Percentiles rank a stretch among this genome's conserved stretches.
Conservation (phyloP, 2,888 invertebrate genomes). For the Drosophila borealis region DNA sequence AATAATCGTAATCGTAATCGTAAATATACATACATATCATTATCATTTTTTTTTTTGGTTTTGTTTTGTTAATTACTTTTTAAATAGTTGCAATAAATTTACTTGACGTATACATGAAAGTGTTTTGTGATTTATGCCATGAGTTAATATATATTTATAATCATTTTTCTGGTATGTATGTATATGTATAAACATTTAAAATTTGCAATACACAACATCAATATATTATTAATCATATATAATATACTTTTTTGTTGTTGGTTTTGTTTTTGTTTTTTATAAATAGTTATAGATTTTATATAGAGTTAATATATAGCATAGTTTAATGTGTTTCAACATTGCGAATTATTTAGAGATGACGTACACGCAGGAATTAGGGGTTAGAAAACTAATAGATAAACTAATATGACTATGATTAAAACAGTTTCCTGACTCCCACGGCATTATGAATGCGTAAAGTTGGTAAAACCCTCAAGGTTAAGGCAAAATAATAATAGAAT, state of each 20-base stretch:
- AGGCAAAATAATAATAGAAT: not conserved
- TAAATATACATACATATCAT: conserved; percentile 56
- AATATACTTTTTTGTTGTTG: conserved; percentile 48
- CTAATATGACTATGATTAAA: conserved; percentile 8
- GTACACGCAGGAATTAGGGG: conserved; percentile 1
- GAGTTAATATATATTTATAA: conserved; percentile 47
- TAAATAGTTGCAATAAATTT: conserved; percentile 69
- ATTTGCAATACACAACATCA: conserved; percentile 81
- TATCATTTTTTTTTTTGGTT: not conserved
- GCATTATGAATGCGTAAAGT: conserved; percentile 1
- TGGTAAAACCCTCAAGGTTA: not conserved
- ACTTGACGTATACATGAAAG: conserved; percentile 75
- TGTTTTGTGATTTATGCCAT: conserved; percentile 44
- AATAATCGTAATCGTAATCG: conserved; percentile 53
- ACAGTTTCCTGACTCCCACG: conserved; percentile 8
- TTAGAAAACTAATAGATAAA: conserved; percentile 2
- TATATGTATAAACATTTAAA: conserved; percentile 76
- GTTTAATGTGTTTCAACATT: conserved; percentile 46
- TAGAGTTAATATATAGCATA: conserved; percentile 44
- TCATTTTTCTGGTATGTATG: conserved; percentile 54
- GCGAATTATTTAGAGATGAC: conserved; percentile 21
- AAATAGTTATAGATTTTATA: conserved; percentile 63
- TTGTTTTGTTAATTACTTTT: conserved; percentile 39
- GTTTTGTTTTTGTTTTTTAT: conserved; percentile 30
- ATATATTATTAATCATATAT: conserved; percentile 76